These are phyloP conservation scores for Oppia nitens DNA, from an alignment of 1,140 invertebrate species.

Conservation along the genomic window DNA sequence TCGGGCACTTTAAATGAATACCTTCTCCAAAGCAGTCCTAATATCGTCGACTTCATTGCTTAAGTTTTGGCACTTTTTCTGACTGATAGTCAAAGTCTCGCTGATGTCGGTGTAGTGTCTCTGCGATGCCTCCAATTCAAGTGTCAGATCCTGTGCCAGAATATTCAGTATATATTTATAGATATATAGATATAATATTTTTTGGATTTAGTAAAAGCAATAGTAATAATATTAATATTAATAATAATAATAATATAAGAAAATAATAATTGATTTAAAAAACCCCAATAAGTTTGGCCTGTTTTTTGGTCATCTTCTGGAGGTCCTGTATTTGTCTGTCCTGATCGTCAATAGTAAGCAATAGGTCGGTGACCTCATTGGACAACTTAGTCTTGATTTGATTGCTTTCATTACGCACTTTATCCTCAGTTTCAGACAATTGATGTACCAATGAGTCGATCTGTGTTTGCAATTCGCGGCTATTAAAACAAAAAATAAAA, in stretches of 20 bases:
- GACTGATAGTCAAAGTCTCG: conserved; percentile 48
- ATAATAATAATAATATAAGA: too few relatives aligned
- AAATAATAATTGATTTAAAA: too few relatives aligned
- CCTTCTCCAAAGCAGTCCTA: conserved; percentile 65
- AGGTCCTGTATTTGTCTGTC: conserved; percentile 12
- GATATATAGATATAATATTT: background rate
- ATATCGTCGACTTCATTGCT: conserved; percentile 82
- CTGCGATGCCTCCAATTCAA: conserved; percentile 11
- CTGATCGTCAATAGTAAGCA: conserved; percentile 12
- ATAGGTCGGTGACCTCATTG: conserved; percentile 14
- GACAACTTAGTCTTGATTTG: conserved; percentile 14
- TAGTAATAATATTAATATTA: too few relatives aligned
- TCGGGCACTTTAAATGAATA: too few relatives aligned
- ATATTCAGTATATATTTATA: background rate
- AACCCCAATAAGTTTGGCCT: conserved; percentile 16
- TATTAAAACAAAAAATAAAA: too few relatives aligned
- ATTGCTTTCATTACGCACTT: conserved; percentile 10
- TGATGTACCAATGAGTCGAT: conserved; percentile 14
- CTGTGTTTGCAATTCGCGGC: conserved; percentile 13
- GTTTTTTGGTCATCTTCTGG: conserved; percentile 16
- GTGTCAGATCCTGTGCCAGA: conserved; percentile 4
- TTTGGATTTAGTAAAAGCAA: background rate
- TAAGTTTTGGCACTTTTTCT: conserved; percentile 67
- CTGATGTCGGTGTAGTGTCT: conserved; percentile 3
- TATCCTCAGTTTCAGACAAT: conserved; percentile 10